phyloP scores from a whole-genome alignment of 2,113 vertebrate genomes.

The Egretta garzetta region DNA sequence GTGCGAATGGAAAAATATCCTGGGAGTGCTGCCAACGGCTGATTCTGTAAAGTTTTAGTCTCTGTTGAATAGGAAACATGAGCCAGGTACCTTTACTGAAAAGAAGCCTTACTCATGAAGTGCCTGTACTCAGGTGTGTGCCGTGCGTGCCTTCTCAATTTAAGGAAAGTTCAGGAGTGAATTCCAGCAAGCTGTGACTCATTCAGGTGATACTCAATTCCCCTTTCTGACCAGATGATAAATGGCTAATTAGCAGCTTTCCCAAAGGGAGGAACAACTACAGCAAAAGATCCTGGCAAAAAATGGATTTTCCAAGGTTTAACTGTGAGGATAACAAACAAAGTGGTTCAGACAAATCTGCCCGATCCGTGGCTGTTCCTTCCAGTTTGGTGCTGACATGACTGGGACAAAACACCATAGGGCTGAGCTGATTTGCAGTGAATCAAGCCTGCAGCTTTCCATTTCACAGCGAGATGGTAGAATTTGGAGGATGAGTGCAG shows the following conservation, averaged over 20 bases:
- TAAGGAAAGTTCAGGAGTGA: background rate
- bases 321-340: background rate
- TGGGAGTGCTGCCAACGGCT: slow-evolving; percentile 24
- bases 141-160: background rate
- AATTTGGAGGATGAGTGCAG: background rate
- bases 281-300: background rate
- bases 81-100: background rate
- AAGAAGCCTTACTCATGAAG: background rate
- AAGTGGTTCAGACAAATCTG: background rate
- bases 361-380: background rate
- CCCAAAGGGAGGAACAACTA: background rate
- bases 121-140: background rate
- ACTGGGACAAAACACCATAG: background rate
- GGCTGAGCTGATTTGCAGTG: background rate
- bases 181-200: background rate
- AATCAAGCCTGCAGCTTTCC: background rate
- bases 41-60: slow-evolving; percentile 13
- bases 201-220: background rate
- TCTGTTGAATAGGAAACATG: background rate
- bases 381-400: background rate
- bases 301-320: background rate
- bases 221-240: background rate
- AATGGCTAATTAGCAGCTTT: background rate
- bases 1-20: slow-evolving; percentile 51
- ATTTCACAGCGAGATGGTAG: background rate